A percentile compares a stretch with the other conserved stretches of the same genome.
Conservation (phyloP, 2,888 invertebrate species). For the Eucriotettix oculatus region DNA sequence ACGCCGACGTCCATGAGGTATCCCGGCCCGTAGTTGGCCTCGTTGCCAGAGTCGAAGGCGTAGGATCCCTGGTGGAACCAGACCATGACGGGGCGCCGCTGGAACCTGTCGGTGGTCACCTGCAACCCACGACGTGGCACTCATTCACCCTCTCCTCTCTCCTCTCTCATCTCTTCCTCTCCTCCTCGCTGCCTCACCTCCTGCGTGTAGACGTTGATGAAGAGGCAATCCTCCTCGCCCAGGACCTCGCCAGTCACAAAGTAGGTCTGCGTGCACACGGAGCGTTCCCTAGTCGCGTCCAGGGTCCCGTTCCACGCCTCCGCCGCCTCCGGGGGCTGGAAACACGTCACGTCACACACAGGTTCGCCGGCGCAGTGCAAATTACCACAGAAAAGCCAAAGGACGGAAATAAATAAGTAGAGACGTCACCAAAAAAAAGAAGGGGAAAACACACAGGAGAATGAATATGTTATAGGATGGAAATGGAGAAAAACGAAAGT, state of each 20-base stretch:
- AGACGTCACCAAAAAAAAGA: neutral
- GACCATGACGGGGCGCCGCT: too few relatives aligned
- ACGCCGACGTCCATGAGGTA: too few relatives aligned
- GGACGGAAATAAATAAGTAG: neutral
- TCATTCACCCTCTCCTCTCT: too few relatives aligned
- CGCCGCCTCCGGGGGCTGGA: slow-evolving; percentile 8
- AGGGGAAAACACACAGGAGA: neutral
- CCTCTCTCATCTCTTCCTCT: too few relatives aligned
- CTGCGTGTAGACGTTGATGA: slow-evolving; percentile 13
- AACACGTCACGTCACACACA: neutral
- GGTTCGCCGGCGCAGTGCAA: neutral
- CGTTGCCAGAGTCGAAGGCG: too few relatives aligned
- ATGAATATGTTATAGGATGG: too few relatives aligned
- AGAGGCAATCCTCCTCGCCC: slow-evolving; percentile 16
- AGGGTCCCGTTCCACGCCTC: slow-evolving; percentile 11
- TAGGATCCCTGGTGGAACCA: too few relatives aligned
- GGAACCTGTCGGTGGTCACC: too few relatives aligned
- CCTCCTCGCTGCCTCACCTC: too few relatives aligned
- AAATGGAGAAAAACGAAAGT: too few relatives aligned
- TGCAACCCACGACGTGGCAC: too few relatives aligned
- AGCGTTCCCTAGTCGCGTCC: slow-evolving; percentile 12
- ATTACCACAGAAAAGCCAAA: neutral
- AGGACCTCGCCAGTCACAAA: slow-evolving; percentile 8
- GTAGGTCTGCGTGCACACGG: slow-evolving; percentile 12
- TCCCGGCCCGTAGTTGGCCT: too few relatives aligned